phyloP scores from a whole-genome alignment of 30 jellyfish, hydroid and myxozoan species.

The Nemopilema nomurai region DNA sequence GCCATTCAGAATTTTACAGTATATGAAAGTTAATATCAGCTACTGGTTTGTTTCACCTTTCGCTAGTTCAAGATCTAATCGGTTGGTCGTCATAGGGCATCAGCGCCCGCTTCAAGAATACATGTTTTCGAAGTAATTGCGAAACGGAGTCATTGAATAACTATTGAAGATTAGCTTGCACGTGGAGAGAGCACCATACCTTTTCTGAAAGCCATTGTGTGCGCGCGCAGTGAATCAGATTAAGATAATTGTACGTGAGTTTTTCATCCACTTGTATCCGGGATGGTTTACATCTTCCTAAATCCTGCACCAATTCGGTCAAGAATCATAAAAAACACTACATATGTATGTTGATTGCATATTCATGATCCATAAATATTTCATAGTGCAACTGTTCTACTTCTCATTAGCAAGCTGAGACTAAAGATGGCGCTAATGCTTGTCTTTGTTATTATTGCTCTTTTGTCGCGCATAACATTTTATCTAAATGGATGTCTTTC shows the following conservation, averaged over 20 bases:
- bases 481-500: neutral
- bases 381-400: slow-evolving; percentile 35
- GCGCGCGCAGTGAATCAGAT: neutral
- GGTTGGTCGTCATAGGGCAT: no score
- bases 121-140: no score
- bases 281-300: slow-evolving; percentile 25
- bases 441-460: slow-evolving; percentile 9
- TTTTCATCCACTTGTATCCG: neutral
- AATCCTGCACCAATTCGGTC: slow-evolving; percentile 32
- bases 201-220: neutral
- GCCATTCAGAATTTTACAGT: no score
- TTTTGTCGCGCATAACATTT: slow-evolving; percentile 22
- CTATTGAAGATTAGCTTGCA: no score
- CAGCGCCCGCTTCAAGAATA: no score
- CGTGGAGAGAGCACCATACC: neutral
- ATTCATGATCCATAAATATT: slow-evolving; percentile 28
- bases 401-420: slow-evolving; percentile 62
- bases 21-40: no score
- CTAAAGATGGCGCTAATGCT: slow-evolving; percentile 28
- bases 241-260: neutral
- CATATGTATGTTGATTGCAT: slow-evolving; percentile 33
- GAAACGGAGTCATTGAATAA: no score
- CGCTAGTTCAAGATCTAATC: no score
- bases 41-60: no score
- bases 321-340: slow-evolving; percentile 10